These are phyloP conservation scores for Vimba vimba DNA, from an alignment of 2,113 vertebrate species.

Conservation along the genomic window DNA sequence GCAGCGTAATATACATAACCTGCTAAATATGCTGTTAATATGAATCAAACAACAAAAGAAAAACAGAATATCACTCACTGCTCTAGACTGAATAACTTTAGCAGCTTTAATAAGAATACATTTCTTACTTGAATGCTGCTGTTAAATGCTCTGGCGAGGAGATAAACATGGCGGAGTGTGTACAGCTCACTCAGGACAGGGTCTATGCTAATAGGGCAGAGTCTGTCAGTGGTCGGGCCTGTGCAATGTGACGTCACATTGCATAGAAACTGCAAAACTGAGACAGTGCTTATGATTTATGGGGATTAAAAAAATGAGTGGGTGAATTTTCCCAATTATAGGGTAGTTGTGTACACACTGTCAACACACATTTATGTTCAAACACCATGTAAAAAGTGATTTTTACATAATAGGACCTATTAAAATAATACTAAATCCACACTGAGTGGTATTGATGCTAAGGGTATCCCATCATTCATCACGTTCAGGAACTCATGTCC, in stretches of 20 bases:
- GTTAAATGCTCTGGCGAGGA: background rate
- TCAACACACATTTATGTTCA: too few relatives aligned
- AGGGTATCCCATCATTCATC: background rate
- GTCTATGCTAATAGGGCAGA: background rate
- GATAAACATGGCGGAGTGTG: background rate
- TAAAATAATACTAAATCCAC: background rate
- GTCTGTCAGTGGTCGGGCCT: background rate
- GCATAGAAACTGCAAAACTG: background rate
- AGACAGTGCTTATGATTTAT: background rate
- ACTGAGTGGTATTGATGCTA: background rate
- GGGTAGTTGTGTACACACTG: too few relatives aligned
- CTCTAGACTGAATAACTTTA: too few relatives aligned
- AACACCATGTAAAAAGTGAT: too few relatives aligned
- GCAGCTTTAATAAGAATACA: too few relatives aligned
- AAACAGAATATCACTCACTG: too few relatives aligned
- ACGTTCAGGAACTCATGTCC: too few relatives aligned
- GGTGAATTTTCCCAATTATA: background rate
- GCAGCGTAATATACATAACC: too few relatives aligned
- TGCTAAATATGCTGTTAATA: too few relatives aligned
- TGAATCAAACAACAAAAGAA: too few relatives aligned
- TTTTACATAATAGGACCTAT: too few relatives aligned
- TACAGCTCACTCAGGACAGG: background rate
- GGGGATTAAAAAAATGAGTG: background rate
- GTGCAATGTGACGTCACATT: background rate
- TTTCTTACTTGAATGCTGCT: too few relatives aligned